Evolutionary conservation across 2,888 invertebrate genomes (phyloP).

Genomic region (Drosophila cracens): DNA sequence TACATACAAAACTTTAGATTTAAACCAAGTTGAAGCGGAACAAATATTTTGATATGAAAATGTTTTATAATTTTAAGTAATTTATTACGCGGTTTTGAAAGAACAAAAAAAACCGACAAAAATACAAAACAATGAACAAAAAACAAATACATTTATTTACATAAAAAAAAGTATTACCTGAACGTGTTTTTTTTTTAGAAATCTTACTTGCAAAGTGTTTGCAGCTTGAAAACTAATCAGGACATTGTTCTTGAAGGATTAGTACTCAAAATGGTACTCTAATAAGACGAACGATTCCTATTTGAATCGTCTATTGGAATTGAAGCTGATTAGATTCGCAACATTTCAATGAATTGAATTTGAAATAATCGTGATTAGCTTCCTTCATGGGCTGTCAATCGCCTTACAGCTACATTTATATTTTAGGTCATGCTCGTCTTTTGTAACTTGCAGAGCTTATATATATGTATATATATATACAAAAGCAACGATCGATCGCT

Average conservation of each 20-base stretch:
- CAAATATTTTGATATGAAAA: conserved; percentile 76
- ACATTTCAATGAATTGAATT: conserved; percentile 4
- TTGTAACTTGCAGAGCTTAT: conserved; percentile 28
- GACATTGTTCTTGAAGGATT: neutral
- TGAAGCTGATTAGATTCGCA: neutral
- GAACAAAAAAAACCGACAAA: conserved; percentile 25
- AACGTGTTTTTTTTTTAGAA: conserved; percentile 3
- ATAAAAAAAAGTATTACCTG: conserved; percentile 17
- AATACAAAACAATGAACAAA: conserved; percentile 36
- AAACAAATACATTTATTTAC: conserved; percentile 65
- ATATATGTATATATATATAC: conserved; percentile 21
- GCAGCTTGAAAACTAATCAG: neutral
- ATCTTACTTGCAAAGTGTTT: conserved; percentile 15
- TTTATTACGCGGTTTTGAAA: conserved; percentile 71
- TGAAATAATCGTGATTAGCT: conserved; percentile 9
- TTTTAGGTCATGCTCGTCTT: conserved; percentile 68
- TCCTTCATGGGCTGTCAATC: conserved; percentile 24
- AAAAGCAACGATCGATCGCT: conserved; percentile 25
- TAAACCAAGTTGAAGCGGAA: conserved; percentile 25
- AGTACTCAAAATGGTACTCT: neutral
- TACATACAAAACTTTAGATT: conserved; percentile 26
- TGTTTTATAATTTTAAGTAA: conserved; percentile 83
- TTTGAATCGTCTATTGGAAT: neutral
- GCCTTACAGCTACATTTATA: conserved; percentile 14
- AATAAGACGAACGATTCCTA: neutral